Conservation (phyloP, 2,888 invertebrate genomes). For the Lasioglossum villosulum region DNA sequence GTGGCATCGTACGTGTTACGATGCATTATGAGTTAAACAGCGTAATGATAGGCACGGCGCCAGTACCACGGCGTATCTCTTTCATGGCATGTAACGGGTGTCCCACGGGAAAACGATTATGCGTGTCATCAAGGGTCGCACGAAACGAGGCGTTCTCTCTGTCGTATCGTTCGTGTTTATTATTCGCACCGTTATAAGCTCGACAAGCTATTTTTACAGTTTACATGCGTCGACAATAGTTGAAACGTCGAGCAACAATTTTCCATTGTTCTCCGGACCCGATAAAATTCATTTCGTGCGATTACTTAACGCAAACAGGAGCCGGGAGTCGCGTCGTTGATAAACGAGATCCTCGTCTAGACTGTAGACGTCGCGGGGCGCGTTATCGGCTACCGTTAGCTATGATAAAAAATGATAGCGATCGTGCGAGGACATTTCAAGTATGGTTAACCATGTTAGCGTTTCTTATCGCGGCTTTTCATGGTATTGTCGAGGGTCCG, state of each 20-base stretch:
- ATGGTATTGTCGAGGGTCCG: constrained; percentile 44
- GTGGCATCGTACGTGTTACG: constrained; percentile 70
- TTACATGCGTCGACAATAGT: constrained; percentile 13
- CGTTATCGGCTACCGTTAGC: constrained; percentile 35
- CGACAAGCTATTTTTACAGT: constrained; percentile 20
- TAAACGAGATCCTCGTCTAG: constrained; percentile 7
- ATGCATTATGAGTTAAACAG: constrained; percentile 78
- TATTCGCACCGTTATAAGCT: constrained; percentile 26
- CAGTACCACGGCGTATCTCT: constrained; percentile 75
- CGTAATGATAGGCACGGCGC: constrained; percentile 81
- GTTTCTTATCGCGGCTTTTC: constrained; percentile 49
- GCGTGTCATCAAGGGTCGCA: constrained; percentile 21
- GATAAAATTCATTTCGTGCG: constrained; percentile 26
- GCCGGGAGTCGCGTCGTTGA: neutral
- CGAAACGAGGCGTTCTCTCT: neutral
- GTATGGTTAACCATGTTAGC: neutral
- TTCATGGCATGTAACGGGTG: constrained; percentile 62
- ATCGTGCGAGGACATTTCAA: constrained; percentile 28
- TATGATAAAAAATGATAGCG: constrained; percentile 37
- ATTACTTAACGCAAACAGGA: neutral
- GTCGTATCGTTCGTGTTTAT: constrained; percentile 9
- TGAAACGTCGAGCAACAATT: constrained; percentile 24
- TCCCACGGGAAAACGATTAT: constrained; percentile 21
- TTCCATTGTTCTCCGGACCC: constrained; percentile 31
- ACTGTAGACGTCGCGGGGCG: neutral